Evolutionary conservation across 2,888 invertebrate species (phyloP).

Genomic region (Baronia brevicornis): DNA sequence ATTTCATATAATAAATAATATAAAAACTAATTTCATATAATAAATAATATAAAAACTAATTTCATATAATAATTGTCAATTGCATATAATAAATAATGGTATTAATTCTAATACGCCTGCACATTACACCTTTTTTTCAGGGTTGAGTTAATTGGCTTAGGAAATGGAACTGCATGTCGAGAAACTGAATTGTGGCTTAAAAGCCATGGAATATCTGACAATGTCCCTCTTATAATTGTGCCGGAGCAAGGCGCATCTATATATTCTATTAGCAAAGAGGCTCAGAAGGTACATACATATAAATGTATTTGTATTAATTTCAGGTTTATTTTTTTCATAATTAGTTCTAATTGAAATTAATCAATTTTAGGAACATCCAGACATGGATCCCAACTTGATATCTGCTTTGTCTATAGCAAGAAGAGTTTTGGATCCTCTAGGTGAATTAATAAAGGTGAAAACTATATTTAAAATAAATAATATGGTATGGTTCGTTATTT

Average conservation of each 20-base stretch:
- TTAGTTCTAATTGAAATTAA: conserved; percentile 2
- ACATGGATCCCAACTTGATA: conserved; percentile 88
- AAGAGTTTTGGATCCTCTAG: conserved; percentile 91
- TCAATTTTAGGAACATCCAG: conserved; percentile 81
- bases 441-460: conserved; percentile 88
- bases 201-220: conserved; percentile 56
- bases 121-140: conserved; percentile 53
- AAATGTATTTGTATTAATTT: background rate
- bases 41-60: too few species aligned
- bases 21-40: too few species aligned
- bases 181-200: conserved; percentile 88
- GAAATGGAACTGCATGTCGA: conserved; percentile 93
- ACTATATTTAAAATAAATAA: background rate
- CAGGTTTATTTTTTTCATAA: background rate
- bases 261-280: conserved; percentile 91
- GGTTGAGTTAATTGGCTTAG: conserved; percentile 88
- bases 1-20: too few species aligned
- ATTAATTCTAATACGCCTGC: too few species aligned
- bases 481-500: background rate
- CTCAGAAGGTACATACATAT: conserved; percentile 74
- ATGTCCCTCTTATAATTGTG: conserved; percentile 86
- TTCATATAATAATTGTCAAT: background rate
- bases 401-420: conserved; percentile 87
- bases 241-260: conserved; percentile 94
- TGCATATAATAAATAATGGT: too few species aligned